Evolutionary conservation across 1,140 invertebrate species (phyloP), one percentile per base, ranked within the genome.

Genomic region (Drosophila nigromelanica): DNA sequence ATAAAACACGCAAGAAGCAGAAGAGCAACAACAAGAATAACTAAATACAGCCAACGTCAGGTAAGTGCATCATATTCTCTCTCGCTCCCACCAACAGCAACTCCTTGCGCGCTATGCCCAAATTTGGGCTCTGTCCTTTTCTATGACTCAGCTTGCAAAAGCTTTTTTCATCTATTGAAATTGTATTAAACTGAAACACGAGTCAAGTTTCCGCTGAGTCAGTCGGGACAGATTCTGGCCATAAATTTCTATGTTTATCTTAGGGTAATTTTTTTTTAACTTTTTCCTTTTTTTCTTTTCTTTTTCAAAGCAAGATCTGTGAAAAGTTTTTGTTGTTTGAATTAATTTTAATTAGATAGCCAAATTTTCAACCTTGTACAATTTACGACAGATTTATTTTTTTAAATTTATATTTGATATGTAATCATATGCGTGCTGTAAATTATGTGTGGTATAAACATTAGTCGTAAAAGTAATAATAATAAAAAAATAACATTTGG

Each of bases 321-420:
- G 24, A 43, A 55, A 48, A 37, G 24, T 55, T 60, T 51, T 60
- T 35, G 43, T 3, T 40, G 35, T 56, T 39, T 39, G 21, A 56
- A 43, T 5, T 67, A 14, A 21, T 43, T 59, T 63, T 87, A 82
- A 86, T 86, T 75, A 86, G 81, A 86, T 87, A 87, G 63, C 59
- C 33, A 18, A 11, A n/a, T 15, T 52, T 58, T 52, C 45, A 86
- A 73, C 75, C 82, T 86, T 89, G 82, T 78, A 78, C 75, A 82
- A 86, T 87, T 86, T 86, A 87, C 73, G 73, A 73, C 59, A 55
- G 58, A 4, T 43, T 47, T 39, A 54, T 61, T 50, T 47, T 66
- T 70, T 14, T 21, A 18, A 35, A 18, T 52, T 54, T 21, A n/a
- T 70, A 45, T 63, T 39, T 33, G 37, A 35, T 55, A 35, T 66